These are phyloP conservation scores for Pipra filicauda DNA, from an alignment of 2,113 vertebrate genomes.

Conservation along the genomic window DNA sequence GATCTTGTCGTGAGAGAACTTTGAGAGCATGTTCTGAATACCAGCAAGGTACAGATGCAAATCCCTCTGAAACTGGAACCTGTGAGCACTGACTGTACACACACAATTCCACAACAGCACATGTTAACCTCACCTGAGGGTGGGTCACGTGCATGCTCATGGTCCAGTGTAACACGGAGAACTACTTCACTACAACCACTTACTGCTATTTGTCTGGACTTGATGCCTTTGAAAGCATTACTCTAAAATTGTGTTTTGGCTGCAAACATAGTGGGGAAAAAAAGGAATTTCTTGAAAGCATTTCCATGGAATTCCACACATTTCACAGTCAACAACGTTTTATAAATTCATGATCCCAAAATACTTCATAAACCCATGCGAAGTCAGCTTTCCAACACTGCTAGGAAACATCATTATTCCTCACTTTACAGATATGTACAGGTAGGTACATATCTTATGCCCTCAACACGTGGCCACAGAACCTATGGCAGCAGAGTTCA, in stretches of 20 bases:
- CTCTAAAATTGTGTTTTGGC: background rate
- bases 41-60: background rate
- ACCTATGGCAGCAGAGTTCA: background rate
- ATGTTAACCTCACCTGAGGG: background rate
- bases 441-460: background rate
- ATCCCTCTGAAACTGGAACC: background rate
- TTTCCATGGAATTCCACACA: background rate
- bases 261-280: background rate
- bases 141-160: rapidly evolving
- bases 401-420: background rate
- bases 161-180: background rate
- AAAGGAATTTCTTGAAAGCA: background rate
- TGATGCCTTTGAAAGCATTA: background rate
- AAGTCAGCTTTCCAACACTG: background rate
- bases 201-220: background rate
- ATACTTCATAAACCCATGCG: background rate
- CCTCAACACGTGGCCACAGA: rapidly evolving
- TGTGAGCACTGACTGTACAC: background rate
- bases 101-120: rapidly evolving
- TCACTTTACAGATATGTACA: rapidly evolving
- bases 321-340: background rate
- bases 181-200: background rate
- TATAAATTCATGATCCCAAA: background rate
- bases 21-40: background rate
- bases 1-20: background rate